Conservation (phyloP, 1,140 invertebrate species). For the Potamilus streckersoni region DNA sequence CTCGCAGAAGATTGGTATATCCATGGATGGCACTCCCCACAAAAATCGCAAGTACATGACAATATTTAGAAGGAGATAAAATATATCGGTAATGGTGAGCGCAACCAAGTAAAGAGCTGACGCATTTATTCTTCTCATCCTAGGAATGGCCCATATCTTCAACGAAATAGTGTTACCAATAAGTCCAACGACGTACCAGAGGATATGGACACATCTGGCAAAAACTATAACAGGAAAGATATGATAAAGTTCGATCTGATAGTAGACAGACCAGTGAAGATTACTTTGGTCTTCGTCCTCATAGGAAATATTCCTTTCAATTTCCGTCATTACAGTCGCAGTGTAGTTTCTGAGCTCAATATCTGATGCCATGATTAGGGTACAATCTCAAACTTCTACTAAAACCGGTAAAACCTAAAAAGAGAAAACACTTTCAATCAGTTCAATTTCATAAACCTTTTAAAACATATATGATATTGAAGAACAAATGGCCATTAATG, state of each 20-base stretch:
- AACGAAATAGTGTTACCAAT: conserved; percentile 58
- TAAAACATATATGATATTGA: too few relatives aligned
- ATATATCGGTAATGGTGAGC: conserved; percentile 34
- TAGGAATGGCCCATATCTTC: conserved; percentile 52
- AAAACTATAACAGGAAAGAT: conserved; percentile 6
- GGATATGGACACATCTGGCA: conserved; percentile 7
- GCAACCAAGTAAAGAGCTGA: conserved; percentile 41
- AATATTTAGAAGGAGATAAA: conserved; percentile 39
- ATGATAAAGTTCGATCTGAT: conserved; percentile 16
- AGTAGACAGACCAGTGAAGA: neutral
- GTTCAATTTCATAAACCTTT: too few relatives aligned
- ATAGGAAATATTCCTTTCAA: too few relatives aligned
- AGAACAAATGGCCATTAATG: too few relatives aligned
- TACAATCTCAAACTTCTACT: too few relatives aligned
- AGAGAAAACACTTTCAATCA: too few relatives aligned
- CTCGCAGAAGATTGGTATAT: conserved; percentile 35
- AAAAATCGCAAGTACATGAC: conserved; percentile 41
- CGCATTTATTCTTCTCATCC: conserved; percentile 50
- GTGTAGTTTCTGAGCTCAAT: too few relatives aligned
- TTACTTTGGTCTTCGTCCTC: too few relatives aligned
- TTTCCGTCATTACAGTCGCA: too few relatives aligned
- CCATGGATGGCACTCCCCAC: conserved; percentile 37
- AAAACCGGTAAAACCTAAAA: too few relatives aligned
- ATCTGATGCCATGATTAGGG: too few relatives aligned
- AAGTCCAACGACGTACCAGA: conserved; percentile 57